Evolutionary conservation across 2,888 invertebrate genomes (phyloP).

Genomic region (Panopea generosa): DNA sequence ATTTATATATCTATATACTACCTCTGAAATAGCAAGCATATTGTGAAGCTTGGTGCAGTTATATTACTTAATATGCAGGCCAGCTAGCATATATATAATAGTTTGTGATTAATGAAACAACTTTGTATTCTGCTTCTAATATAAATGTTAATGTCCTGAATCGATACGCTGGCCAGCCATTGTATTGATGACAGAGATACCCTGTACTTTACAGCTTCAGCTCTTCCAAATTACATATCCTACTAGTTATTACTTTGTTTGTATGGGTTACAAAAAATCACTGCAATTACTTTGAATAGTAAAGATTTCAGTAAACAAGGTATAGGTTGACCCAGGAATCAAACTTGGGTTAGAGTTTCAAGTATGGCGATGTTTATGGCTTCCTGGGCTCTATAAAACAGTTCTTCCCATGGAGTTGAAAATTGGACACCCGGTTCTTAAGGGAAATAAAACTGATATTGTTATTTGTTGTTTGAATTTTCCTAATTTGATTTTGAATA

Average conservation of each 20-base stretch:
- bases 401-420: conserved; percentile 23
- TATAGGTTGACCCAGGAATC: conserved; percentile 15
- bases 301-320: conserved; percentile 12
- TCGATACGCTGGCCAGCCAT: not conserved
- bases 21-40: no score
- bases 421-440: conserved; percentile 4
- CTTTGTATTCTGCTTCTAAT: not conserved
- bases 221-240: not conserved
- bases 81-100: no score
- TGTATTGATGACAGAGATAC: not conserved
- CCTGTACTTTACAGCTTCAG: not conserved
- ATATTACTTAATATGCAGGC: no score
- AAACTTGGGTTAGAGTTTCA: conserved; percentile 17
- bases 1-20: no score
- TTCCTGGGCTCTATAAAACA: conserved; percentile 1
- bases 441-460: not conserved
- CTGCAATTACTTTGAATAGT: conserved; percentile 2
- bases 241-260: not conserved
- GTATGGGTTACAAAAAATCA: not conserved
- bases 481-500: no score
- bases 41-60: no score
- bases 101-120: no score
- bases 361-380: conserved; percentile 6
- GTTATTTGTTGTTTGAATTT: no score
- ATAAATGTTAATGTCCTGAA: not conserved